These are phyloP conservation scores for Isurus oxyrinchus DNA, from an alignment of 2,113 vertebrate genomes.

Conservation along the genomic window DNA sequence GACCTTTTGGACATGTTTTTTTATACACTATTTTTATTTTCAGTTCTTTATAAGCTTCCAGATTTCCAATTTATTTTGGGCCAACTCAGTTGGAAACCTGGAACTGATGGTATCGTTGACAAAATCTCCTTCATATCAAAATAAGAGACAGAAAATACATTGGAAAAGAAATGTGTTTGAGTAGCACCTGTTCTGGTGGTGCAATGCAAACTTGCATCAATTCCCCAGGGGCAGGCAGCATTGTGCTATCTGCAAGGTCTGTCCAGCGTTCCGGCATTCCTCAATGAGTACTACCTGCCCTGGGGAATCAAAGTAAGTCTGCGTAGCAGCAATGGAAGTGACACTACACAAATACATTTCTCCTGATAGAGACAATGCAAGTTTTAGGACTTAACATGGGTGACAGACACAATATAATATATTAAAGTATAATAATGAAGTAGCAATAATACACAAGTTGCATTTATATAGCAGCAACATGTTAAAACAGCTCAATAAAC, in stretches of 20 bases:
- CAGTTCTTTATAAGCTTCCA: neutral
- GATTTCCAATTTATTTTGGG: neutral
- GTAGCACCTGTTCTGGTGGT: too few species aligned
- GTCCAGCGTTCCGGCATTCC: too few species aligned
- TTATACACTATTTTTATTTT: conserved; percentile 34
- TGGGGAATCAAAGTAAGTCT: too few species aligned
- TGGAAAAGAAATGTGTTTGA: neutral
- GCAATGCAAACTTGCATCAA: too few species aligned
- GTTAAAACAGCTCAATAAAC: neutral
- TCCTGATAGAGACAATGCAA: neutral
- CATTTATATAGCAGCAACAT: neutral
- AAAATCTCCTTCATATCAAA: neutral
- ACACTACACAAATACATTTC: too few species aligned
- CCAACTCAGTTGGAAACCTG: neutral
- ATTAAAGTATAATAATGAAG: neutral
- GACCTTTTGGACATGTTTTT: neutral
- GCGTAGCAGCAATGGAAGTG: too few species aligned
- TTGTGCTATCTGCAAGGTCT: too few species aligned
- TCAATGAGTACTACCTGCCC: too few species aligned
- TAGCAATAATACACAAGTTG: neutral
- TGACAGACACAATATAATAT: neutral
- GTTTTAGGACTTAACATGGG: neutral
- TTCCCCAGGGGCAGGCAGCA: too few species aligned
- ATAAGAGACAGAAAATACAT: neutral
- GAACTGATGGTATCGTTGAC: neutral